A percentile compares a stretch with the other conserved stretches of the same genome.
Conservation (phyloP, 1,140 invertebrate genomes). For the Uloborus diversus region DNA sequence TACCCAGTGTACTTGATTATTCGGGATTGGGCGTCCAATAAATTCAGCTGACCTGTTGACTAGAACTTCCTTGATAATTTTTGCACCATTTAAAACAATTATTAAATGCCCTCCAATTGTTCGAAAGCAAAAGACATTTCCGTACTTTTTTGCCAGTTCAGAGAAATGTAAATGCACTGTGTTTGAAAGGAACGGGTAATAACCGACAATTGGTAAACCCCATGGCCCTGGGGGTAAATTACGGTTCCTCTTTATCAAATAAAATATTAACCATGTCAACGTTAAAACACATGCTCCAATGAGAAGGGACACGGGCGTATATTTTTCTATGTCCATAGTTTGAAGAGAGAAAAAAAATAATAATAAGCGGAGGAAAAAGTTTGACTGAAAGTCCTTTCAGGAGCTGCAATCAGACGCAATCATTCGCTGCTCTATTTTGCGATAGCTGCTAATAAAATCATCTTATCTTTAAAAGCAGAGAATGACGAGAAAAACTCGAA, state of each 20-base stretch:
- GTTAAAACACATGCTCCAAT: conserved; percentile 66
- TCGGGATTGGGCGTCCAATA: conserved; percentile 1
- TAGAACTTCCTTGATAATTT: conserved; percentile 26
- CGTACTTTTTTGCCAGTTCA: conserved; percentile 13
- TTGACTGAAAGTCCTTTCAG: too few relatives aligned
- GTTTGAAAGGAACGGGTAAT: conserved; percentile 5
- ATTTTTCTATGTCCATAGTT: too few relatives aligned
- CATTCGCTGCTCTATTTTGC: too few relatives aligned
- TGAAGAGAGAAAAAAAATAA: too few relatives aligned
- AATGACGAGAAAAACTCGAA: too few relatives aligned
- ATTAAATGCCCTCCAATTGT: conserved; percentile 21
- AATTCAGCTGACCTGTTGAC: conserved; percentile 35
- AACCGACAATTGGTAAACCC: conserved; percentile 23
- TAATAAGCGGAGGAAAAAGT: too few relatives aligned
- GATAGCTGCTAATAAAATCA: too few relatives aligned
- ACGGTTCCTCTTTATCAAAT: conserved; percentile 4
- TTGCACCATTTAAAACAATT: conserved; percentile 11
- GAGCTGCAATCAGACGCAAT: too few relatives aligned
- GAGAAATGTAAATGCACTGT: not conserved
- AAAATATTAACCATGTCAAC: not conserved
- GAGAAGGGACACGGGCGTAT: not conserved
- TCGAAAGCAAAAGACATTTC: conserved; percentile 24
- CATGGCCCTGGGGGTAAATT: conserved; percentile 15
- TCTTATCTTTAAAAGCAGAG: too few relatives aligned
- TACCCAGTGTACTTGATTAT: not conserved